Base-by-base conservation (phyloP, 2,113 vertebrate genomes). In the Promerops cafer region DNA sequence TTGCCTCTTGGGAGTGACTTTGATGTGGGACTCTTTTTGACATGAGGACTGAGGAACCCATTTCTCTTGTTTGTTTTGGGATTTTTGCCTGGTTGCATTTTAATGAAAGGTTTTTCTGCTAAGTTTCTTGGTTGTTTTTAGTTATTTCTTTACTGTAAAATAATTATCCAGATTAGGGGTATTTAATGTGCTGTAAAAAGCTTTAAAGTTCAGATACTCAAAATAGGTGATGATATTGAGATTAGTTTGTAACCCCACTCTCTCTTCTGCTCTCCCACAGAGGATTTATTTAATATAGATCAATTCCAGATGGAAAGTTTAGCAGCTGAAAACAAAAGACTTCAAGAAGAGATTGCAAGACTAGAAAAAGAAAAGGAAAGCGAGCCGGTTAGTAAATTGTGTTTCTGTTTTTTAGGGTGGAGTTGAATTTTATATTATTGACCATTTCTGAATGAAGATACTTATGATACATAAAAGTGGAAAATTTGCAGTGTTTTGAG, bases 271-370 rank as follows among this genome's bases (percentile, higher is more conserved):
- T 23, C 7, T 22, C 2, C 12, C 8, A 94, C 93, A 99, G 99
- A 98, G 98, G 98, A 98, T 71, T 95, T 99, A 45, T 99, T 99
- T 97, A 98, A 99, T n/a, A 97, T 99, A 44, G 99, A 99, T 78
- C 98, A 98, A 94, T 96, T 93, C 77, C 95, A 98, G 64, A 95
- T 99, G 96, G 98, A 98, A 57, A 93, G 97, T 4, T 97, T 99
- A 96, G 97, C 97, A 90, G 98, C 98, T 84, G 99, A 99, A 83
- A 97, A 98, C 96, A 98, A 92, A 94, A 97, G 98, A 13, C 81
- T 99, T 79, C 98, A 96, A 33, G 98, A 98, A 57, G 98, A 99
- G 91, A 97, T 99, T 71, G 97, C 98, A 84, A 98, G 95, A 79
- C 91, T 99, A 92, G 99, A 99, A 95, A 99, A 98, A 87, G 99